Evolutionary conservation across 2,113 vertebrate genomes (phyloP).

Genomic region (Ellobius talpinus): DNA sequence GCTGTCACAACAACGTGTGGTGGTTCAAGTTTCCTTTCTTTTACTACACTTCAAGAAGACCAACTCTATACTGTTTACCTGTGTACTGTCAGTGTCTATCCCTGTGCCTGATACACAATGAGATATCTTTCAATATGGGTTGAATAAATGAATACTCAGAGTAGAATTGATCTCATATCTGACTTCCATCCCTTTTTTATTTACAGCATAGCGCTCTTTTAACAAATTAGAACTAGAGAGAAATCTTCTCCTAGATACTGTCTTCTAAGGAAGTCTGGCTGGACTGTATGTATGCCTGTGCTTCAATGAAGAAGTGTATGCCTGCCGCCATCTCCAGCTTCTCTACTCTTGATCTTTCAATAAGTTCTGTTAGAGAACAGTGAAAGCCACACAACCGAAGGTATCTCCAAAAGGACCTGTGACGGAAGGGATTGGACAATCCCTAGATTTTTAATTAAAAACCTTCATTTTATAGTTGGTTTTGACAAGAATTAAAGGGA

Average conservation of each 20-base stretch:
- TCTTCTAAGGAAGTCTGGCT: not conserved
- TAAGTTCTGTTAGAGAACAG: not conserved
- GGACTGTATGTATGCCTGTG: not conserved
- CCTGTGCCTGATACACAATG: not conserved
- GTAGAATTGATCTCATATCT: not conserved
- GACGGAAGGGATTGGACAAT: not conserved
- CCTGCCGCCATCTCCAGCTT: not conserved
- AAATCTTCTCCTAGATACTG: not conserved
- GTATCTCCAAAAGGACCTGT: not conserved
- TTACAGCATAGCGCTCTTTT: not conserved
- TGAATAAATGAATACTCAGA: not conserved
- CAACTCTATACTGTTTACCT: not conserved
- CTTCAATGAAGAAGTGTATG: not conserved
- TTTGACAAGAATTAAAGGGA: slow-evolving; percentile 31
- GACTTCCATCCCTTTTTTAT: not conserved
- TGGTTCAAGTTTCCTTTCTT: not conserved
- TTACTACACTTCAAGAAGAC: not conserved
- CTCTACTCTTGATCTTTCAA: not conserved
- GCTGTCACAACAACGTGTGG: not conserved
- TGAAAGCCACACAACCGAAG: not conserved
- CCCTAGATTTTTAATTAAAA: slow-evolving; percentile 5
- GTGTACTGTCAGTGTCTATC: not conserved
- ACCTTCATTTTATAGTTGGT: not conserved
- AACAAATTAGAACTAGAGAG: not conserved
- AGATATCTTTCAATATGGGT: not conserved